Percentiles rank a stretch among this genome's conserved stretches.
These are phyloP conservation scores for Ailuropoda melanoleuca DNA, from an alignment of 2,113 vertebrate species.

Conservation along the genomic window DNA sequence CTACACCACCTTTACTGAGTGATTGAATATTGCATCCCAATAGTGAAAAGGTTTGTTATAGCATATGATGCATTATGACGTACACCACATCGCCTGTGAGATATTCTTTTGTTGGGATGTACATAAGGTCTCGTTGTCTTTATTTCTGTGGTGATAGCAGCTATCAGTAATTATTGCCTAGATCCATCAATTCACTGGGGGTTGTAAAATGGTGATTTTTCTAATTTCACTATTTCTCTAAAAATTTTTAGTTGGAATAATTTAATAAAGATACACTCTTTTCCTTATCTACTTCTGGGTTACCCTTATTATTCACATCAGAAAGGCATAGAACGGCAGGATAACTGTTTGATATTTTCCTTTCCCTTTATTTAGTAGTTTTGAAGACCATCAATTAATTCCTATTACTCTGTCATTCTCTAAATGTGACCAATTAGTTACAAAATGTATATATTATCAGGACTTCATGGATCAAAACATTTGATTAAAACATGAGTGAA, in stretches of 20 bases:
- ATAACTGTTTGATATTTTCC: background rate
- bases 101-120: background rate
- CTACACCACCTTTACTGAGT: background rate
- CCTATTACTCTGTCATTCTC: background rate
- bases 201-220: background rate
- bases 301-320: background rate
- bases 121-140: background rate
- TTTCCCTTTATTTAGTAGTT: background rate
- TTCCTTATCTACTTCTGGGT: background rate
- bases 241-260: background rate
- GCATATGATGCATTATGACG: background rate
- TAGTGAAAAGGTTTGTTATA: background rate
- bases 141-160: background rate
- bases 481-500: background rate
- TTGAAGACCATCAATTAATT: background rate
- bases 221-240: background rate
- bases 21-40: background rate
- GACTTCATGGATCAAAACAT: background rate
- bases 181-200: background rate
- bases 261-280: background rate
- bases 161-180: background rate
- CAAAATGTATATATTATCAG: background rate
- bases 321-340: background rate
- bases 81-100: fast-evolving
- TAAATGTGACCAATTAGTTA: background rate